Evolutionary conservation across 2,113 vertebrate genomes (phyloP), one percentile per base, ranked within the genome.

Genomic region (Psephotus haematonotus): DNA sequence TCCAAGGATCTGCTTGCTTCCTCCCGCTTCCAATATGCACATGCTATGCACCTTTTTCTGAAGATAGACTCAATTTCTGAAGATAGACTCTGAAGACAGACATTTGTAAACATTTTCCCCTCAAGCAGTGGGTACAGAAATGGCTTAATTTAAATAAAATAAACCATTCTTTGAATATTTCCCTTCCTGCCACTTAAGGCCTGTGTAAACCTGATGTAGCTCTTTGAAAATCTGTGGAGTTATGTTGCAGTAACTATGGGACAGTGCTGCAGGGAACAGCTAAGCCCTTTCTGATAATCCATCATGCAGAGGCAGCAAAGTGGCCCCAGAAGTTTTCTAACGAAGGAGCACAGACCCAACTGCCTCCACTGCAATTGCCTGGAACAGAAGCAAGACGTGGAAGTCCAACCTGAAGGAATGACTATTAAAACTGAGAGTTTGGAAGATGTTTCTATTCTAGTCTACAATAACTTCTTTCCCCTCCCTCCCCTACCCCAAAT

Each of bases 41-140:
- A 0, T 3, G 1, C 31, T 62, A 5, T 57, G 7, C 4, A 0
- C 35, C 24, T 71, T n/a, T 55, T 92, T 4, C 5, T 47, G 49
- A 72, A 39, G 28, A 39, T 1, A 59, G 20, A 35, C 33, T 59
- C 57, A 35, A 59, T 59, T 92, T 4, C 5, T 47, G 44, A 79
- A 39, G 28, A 35, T 2, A 15, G 22, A 59, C 33, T 59, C 33
- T 59, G 55, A 57, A 57, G 19, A 18, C 33, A 24, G 22, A 37
- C 1, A 0, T 75, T 43, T 78, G 20, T 68, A 46, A 52, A 44
- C 22, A 39, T 35, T 88, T 83, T 44, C 13, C 29, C 13, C 28
- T 53, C 33, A 20, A 50, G 31, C 19, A 44, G 5, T 76, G 5
- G 1, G 33, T 77, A 29, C 17, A 79, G 28, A 91, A 62, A 79